Conservation (phyloP, 2,888 invertebrate species). For the Eledone cirrhosa region DNA sequence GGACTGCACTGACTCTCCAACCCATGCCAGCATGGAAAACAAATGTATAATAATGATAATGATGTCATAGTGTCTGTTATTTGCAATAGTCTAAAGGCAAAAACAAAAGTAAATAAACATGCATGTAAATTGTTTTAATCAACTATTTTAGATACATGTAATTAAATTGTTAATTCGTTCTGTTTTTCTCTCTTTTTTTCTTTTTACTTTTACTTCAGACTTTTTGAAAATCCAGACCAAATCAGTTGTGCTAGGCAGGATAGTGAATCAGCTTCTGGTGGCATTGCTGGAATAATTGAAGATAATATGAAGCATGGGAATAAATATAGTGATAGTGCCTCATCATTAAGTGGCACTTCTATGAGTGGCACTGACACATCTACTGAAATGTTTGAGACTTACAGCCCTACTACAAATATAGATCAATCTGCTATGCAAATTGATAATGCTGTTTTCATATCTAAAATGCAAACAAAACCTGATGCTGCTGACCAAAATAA, state of each 20-base stretch:
- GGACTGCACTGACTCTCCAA: no score
- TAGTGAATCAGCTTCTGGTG: not conserved
- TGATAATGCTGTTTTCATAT: conserved; percentile 15
- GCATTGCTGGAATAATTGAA: not conserved
- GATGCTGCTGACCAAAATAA: conserved; percentile 22
- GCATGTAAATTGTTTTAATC: no score
- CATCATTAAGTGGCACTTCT: conserved; percentile 22
- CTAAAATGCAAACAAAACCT: conserved; percentile 4
- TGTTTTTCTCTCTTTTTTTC: not conserved
- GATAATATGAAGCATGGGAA: conserved; percentile 1
- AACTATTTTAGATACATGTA: no score
- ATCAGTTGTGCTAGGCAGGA: conserved; percentile 7
- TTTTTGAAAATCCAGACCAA: conserved; percentile 10
- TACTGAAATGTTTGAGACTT: not conserved
- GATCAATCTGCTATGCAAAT: conserved; percentile 4
- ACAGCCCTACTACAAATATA: conserved; percentile 6
- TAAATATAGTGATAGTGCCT: conserved; percentile 23
- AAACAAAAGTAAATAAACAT: no score
- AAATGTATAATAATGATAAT: no score
- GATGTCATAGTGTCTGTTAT: no score
- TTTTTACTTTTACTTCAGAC: not conserved
- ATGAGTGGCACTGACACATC: conserved; percentile 23
- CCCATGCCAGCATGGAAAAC: no score
- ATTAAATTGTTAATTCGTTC: no score
- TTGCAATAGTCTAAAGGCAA: no score